Evolutionary conservation across 2,113 vertebrate species (phyloP), one percentile per base, ranked within the genome.

Genomic region (Pseudopipra pipra): DNA sequence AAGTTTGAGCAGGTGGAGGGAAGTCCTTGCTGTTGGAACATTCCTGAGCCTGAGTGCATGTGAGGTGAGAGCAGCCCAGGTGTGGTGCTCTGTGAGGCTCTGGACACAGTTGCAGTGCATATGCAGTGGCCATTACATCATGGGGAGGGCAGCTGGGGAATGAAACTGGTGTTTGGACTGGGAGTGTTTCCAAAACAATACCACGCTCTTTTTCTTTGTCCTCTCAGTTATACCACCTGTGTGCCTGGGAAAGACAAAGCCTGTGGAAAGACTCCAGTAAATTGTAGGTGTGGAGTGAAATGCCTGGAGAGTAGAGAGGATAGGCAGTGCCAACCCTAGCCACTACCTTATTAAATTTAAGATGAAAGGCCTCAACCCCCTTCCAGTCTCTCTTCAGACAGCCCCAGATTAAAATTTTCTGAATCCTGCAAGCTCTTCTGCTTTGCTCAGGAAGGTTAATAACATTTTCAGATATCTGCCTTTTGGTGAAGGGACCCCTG

Each of bases 281-380:
- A 95, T 95, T 90, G 96, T 95, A 95, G 95, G 95, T 96, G 96
- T 96, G 96, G 92, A 96, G 73, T 49, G 93, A 94, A 96, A 90
- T 96, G 90, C 95, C 96, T 97, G 96, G 91, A 96, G 93, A 96
- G 91, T 78, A 17, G 78, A 67, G 92, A 93, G 90, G 79, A 22
- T 66, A 79, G 87, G 85, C 82, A 91, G 72, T 97, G 95, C 95
- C 96, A 96, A 14, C 79, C 85, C 61, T 49, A 88, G 90, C 95
- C 93, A 56, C 93, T 71, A 2, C 91, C 95, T 96, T 94, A 96
- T 94, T 97, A 95, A 91, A 86, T 86, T 93, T 22, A 77, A 96
- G 92, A 95, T 95, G 85, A 96, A 97, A 97, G 93, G 92, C 73
- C 56, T 93, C 83, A 81, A 43, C 47, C 66, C 56, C 54, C 58